phyloP scores from a whole-genome alignment of 2,113 vertebrate genomes.

The Arenaria interpres region DNA sequence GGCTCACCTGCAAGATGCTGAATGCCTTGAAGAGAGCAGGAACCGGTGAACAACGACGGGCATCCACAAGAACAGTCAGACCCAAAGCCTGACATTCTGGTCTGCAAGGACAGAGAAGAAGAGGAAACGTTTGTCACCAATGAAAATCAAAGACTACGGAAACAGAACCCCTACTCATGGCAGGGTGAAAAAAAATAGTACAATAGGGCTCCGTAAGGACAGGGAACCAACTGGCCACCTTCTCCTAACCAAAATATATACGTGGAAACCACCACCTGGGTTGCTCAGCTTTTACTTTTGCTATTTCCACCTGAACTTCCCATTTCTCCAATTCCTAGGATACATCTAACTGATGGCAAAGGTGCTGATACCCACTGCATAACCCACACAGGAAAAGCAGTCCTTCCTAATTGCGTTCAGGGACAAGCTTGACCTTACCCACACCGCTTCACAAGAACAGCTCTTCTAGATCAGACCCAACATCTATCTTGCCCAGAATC shows the following conservation, averaged over 20 bases:
- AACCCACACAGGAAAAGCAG: background rate
- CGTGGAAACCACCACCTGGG: background rate
- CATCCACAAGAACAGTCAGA: constrained; percentile 84
- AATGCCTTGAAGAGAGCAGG: constrained; percentile 79
- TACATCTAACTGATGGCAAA: background rate
- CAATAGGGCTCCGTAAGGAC: background rate
- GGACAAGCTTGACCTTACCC: background rate
- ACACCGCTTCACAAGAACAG: background rate
- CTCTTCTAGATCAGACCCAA: background rate
- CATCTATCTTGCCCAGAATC: background rate
- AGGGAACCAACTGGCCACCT: background rate
- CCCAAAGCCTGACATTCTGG: constrained; percentile 76
- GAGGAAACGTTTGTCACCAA: background rate
- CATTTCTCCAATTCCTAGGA: background rate
- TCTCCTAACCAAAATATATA: background rate
- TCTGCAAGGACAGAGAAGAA: constrained; percentile 66
- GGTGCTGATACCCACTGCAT: fast-evolving
- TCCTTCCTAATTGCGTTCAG: background rate
- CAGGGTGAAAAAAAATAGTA: background rate
- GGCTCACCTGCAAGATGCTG: constrained; percentile 78
- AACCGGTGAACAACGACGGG: constrained; percentile 76
- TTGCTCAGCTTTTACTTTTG: background rate
- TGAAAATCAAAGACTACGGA: background rate
- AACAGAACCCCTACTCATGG: background rate
- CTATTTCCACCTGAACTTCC: background rate